These are phyloP conservation scores for Platygyra sinensis DNA, from an alignment of 64 coral and sea anemone genomes.

Conservation along the genomic window DNA sequence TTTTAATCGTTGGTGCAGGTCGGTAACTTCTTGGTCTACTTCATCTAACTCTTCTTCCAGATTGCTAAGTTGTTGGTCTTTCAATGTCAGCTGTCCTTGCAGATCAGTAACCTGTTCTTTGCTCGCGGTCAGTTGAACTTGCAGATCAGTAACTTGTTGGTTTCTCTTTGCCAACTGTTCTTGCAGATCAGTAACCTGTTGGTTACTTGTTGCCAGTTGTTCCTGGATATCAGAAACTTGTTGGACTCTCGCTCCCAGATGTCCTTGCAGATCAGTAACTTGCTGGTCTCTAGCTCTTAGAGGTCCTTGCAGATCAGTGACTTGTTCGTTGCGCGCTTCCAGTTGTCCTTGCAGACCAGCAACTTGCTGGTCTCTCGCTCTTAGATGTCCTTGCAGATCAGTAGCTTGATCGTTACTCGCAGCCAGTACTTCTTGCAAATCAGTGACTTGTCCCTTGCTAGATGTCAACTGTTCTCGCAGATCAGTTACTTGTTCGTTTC, in stretches of 20 bases:
- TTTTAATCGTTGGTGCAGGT: not conserved
- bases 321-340: too few species aligned
- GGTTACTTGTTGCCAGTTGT: not conserved
- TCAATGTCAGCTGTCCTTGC: not conserved
- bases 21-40: not conserved
- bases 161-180: not conserved
- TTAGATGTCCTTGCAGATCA: not conserved
- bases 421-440: not conserved
- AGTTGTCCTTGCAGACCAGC: not conserved
- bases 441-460: not conserved
- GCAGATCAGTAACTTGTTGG: not conserved
- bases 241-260: not conserved
- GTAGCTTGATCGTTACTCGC: too few species aligned
- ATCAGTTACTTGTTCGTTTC: too few species aligned
- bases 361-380: not conserved
- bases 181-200: not conserved
- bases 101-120: not conserved
- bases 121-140: not conserved
- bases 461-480: not conserved
- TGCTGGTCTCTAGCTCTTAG: not conserved
- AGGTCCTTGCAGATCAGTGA: not conserved
- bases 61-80: not conserved
- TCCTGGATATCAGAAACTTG: not conserved
- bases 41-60: not conserved
- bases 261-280: not conserved